These are phyloP conservation scores for Tauraco erythrolophus DNA, from an alignment of 2,113 vertebrate species.

Conservation along the genomic window DNA sequence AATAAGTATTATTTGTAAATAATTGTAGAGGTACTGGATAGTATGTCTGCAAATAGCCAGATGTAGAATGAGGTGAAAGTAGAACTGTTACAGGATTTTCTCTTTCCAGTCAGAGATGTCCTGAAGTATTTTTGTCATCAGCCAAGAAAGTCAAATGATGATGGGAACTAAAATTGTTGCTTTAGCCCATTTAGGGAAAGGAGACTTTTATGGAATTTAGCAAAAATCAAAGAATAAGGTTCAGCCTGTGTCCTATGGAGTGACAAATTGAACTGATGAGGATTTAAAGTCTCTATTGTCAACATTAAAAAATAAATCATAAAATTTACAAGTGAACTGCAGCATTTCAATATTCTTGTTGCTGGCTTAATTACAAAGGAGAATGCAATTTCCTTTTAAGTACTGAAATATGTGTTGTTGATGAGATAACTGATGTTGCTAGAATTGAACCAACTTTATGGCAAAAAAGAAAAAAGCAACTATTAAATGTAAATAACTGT, in stretches of 20 bases:
- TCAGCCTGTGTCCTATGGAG: not conserved
- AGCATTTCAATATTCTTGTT: not conserved
- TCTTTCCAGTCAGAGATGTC: not conserved
- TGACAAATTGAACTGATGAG: not conserved
- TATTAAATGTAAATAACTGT: not conserved
- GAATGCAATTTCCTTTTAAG: not conserved
- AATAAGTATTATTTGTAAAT: not conserved
- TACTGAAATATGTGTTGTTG: not conserved
- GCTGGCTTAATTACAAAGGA: not conserved
- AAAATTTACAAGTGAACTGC: not conserved
- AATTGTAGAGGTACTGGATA: not conserved
- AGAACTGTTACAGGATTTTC: not conserved
- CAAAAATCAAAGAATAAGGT: not conserved
- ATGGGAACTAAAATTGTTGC: not conserved
- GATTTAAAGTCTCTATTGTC: not conserved
- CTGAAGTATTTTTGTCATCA: not conserved
- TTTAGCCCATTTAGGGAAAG: not conserved
- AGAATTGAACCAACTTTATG: not conserved
- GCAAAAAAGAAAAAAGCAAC: not conserved
- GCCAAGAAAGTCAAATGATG: not conserved
- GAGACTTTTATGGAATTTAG: not conserved
- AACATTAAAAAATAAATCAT: not conserved
- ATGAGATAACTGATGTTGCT: not conserved
- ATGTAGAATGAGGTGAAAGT: not conserved
- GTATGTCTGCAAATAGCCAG: not conserved